Conservation (phyloP, 2,888 invertebrate species). For the Caenorhabditis auriculariae region DNA sequence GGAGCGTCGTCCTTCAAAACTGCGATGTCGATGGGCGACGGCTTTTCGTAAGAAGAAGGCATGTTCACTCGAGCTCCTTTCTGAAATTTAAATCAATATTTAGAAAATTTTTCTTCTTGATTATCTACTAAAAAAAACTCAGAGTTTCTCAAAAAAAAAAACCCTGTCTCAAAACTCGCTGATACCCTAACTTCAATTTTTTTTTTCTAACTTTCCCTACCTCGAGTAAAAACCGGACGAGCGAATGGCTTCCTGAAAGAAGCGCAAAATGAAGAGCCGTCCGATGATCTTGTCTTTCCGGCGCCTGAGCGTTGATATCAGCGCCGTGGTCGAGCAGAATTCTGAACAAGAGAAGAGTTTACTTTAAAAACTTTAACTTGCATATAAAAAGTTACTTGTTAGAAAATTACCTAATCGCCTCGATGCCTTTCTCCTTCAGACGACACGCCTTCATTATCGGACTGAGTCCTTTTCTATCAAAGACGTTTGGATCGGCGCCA, state of each 20-base stretch:
- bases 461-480: constrained; percentile 83
- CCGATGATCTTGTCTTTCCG: constrained; percentile 82
- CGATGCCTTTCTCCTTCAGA: constrained; percentile 73
- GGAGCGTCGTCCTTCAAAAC: constrained; percentile 70
- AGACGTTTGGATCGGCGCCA: constrained; percentile 84
- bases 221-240: constrained; percentile 75
- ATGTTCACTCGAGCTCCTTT: constrained; percentile 78
- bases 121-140: background rate
- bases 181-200: background rate
- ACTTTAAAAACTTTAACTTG: background rate
- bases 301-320: constrained; percentile 80
- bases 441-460: constrained; percentile 88
- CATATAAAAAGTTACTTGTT: background rate
- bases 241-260: constrained; percentile 74
- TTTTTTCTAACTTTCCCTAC: constrained; percentile 10
- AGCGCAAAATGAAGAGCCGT: constrained; percentile 87
- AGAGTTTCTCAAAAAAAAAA: background rate
- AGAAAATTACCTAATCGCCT: constrained; percentile 70
- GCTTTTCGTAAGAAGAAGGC: constrained; percentile 72
- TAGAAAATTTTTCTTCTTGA: background rate
- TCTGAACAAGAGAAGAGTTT: background rate
- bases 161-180: background rate
- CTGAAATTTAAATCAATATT: constrained; percentile 65
- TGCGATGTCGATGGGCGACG: constrained; percentile 81
- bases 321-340: constrained; percentile 72